Evolutionary conservation across 2,888 invertebrate genomes (phyloP), one percentile per base, ranked within the genome.

Genomic region (Parnassius glacialis): DNA sequence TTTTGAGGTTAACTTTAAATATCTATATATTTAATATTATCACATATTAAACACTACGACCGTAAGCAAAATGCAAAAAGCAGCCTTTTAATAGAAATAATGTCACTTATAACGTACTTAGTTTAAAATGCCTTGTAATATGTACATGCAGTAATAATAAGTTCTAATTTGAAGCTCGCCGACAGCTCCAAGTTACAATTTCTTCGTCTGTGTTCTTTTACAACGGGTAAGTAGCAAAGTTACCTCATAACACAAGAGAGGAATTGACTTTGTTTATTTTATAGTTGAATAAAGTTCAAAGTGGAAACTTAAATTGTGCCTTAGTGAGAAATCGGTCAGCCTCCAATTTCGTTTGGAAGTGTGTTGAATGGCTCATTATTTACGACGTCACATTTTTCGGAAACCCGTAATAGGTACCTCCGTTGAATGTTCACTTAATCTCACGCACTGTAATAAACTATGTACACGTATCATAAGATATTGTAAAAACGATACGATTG

Each of bases 271-370:
- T 74, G 73, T 84, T 88, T 88, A 79, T 84, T 81, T 88, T 82
- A 85, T 83, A 80, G 68, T 83, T 79, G 81, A 84, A 86, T 84
- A 84, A 87, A 90, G 88, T 90, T 89, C 90, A 90, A 90, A 89
- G 76, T 78, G 81, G 78, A 89, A 85, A 86, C 82, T 85, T 84
- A 87, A 88, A 90, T 90, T 89, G 90, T 91, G 90, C 90, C 90
- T 91, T 91, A 90, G 90, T 85, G 87, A 81, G 75, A 78, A 81
- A 82, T 81, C 73, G 80, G 79, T 83, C 82, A 83, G 79, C 81
- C 76, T 78, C 78, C 80, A 81, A 82, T 85, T 86, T 82, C 71
- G 73, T 83, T 83, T 81, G 81, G 79, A 78, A 65, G 76, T 76
- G 76, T 66, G 2, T 67, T 59, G 54, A 58, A 43, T 3, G 10